A percentile compares a stretch with the other conserved stretches of the same genome.
phyloP scores from a whole-genome alignment of 2,113 vertebrate genomes.

The Etia nguti region DNA sequence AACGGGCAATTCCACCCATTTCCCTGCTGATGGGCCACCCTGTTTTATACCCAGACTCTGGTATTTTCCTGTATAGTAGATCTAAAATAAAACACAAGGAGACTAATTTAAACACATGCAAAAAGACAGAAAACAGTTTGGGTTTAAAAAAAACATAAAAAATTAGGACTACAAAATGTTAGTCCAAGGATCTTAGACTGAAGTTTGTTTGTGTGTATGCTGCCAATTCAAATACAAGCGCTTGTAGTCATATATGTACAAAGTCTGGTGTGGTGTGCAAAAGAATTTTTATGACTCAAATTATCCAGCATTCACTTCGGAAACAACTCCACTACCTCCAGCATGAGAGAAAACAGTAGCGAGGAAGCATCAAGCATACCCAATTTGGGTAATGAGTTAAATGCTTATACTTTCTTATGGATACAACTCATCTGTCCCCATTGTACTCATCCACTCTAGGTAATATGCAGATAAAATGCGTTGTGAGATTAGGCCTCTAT shows the following conservation, averaged over 20 bases:
- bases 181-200: neutral
- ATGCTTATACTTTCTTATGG: neutral
- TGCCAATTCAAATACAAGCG: neutral
- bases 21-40: constrained; percentile 93
- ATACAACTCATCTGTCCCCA: constrained; percentile 13
- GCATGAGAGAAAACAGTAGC: neutral
- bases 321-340: neutral
- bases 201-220: neutral
- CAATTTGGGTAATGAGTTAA: neutral
- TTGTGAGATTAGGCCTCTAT: constrained; percentile 24
- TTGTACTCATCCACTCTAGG: constrained; percentile 21
- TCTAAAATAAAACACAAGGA: constrained; percentile 61
- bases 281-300: neutral
- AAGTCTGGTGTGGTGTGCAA: neutral
- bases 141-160: neutral
- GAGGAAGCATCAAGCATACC: neutral
- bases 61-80: constrained; percentile 99
- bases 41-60: constrained; percentile 99
- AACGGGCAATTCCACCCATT: constrained; percentile 95
- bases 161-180: neutral
- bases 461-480: constrained; percentile 46
- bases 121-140: neutral
- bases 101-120: neutral
- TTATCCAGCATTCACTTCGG: neutral
- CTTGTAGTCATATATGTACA: neutral